These are phyloP conservation scores for Cataglyphis albicans DNA, from an alignment of 2,888 invertebrate species.

Conservation along the genomic window DNA sequence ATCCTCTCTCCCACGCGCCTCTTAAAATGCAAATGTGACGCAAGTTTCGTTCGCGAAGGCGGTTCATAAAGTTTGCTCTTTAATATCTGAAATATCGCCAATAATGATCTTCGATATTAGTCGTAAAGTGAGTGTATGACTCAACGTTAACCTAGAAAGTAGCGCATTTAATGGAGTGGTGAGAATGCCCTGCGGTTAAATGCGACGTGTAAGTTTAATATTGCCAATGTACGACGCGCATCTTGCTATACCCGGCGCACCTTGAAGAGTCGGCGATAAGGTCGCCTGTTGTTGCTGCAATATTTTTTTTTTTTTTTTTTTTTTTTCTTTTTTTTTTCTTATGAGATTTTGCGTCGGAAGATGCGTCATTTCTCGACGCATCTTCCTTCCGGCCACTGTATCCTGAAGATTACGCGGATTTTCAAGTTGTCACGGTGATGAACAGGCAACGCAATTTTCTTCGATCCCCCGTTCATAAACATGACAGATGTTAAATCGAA, in stretches of 20 bases:
- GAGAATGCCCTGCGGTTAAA: conserved; percentile 11
- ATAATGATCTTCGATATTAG: conserved; percentile 45
- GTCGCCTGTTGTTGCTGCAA: not conserved
- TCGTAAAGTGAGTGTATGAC: conserved; percentile 32
- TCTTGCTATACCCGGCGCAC: not conserved
- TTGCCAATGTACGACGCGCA: not conserved
- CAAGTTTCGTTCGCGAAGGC: not conserved
- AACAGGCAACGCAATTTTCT: conserved; percentile 14
- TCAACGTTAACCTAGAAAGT: conserved; percentile 41
- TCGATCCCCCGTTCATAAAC: conserved; percentile 16
- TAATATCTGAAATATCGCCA: conserved; percentile 39
- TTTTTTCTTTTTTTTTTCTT: not conserved
- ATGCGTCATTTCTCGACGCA: not conserved
- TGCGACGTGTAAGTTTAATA: conserved; percentile 12
- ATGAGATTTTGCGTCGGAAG: not conserved
- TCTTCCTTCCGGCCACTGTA: not conserved
- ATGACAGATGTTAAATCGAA: conserved; percentile 41
- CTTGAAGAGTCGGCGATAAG: not conserved
- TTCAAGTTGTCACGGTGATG: not conserved
- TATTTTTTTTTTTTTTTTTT: not conserved
- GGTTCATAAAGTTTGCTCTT: conserved; percentile 22
- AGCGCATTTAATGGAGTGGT: conserved; percentile 19
- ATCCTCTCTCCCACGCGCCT: not conserved
- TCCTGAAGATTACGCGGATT: conserved; percentile 18
- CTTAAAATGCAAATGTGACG: conserved; percentile 45